phyloP scores from a whole-genome alignment of 1,140 invertebrate genomes.

The Ceratosolen fusciceps region DNA sequence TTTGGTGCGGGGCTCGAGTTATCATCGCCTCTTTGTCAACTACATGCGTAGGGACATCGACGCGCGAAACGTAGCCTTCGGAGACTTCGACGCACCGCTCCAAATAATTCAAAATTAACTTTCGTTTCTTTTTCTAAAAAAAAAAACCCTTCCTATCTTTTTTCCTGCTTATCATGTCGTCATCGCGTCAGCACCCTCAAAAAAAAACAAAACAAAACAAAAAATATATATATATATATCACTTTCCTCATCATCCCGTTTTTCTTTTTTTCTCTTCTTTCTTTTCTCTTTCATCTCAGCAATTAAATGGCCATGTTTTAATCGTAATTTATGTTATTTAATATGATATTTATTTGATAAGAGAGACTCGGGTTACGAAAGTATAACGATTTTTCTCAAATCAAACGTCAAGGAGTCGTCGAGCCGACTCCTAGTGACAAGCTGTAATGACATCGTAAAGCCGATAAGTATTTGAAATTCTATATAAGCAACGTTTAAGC shows the following conservation, averaged over 20 bases:
- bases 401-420: neutral
- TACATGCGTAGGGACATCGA: constrained; percentile 36
- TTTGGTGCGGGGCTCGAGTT: neutral
- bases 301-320: neutral
- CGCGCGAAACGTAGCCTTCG: constrained; percentile 9
- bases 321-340: neutral
- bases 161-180: neutral
- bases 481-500: neutral
- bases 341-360: neutral
- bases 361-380: neutral
- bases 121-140: neutral
- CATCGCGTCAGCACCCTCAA: neutral
- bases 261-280: no score
- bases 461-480: neutral
- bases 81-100: constrained; percentile 33
- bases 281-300: neutral
- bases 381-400: neutral
- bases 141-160: neutral
- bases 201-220: neutral
- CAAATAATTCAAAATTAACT: neutral
- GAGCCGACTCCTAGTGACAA: neutral
- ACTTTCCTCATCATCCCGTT: neutral
- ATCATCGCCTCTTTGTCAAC: no score
- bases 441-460: neutral
- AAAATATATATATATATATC: no score